These are phyloP conservation scores for Colossoma macropomum DNA, from an alignment of 2,113 vertebrate species.

Conservation along the genomic window DNA sequence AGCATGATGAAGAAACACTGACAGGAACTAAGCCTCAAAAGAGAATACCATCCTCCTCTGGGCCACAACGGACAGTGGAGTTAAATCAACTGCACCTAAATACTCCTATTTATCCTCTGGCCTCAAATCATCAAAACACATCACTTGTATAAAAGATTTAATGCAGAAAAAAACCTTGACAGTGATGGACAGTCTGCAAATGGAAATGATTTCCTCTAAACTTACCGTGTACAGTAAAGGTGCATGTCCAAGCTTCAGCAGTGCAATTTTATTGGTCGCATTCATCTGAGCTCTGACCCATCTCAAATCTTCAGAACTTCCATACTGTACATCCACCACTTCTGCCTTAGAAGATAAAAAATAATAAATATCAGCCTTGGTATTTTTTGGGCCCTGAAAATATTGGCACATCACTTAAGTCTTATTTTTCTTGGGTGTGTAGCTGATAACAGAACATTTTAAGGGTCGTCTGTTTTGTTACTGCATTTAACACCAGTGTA, in stretches of 20 bases:
- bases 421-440: too few relatives aligned
- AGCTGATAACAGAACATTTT: background rate
- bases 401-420: too few relatives aligned
- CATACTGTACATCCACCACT: constrained; percentile 89
- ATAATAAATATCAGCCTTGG: background rate
- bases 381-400: background rate
- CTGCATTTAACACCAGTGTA: too few relatives aligned
- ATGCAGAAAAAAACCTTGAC: background rate
- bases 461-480: background rate
- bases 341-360: constrained; percentile 81
- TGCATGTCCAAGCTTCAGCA: constrained; percentile 88
- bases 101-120: too few relatives aligned
- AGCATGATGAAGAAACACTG: too few relatives aligned
- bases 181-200: background rate
- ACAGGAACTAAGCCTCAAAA: too few relatives aligned
- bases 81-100: too few relatives aligned
- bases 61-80: too few relatives aligned
- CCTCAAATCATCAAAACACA: background rate
- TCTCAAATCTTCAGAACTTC: constrained; percentile 81
- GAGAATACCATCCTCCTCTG: too few relatives aligned
- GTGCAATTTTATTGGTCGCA: constrained; percentile 85
- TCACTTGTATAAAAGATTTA: background rate
- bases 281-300: constrained; percentile 75
- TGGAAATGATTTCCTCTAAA: constrained; percentile 24
- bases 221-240: constrained; percentile 92